phyloP scores from a whole-genome alignment of 2,888 invertebrate species.

The Folsomia manolachei region DNA sequence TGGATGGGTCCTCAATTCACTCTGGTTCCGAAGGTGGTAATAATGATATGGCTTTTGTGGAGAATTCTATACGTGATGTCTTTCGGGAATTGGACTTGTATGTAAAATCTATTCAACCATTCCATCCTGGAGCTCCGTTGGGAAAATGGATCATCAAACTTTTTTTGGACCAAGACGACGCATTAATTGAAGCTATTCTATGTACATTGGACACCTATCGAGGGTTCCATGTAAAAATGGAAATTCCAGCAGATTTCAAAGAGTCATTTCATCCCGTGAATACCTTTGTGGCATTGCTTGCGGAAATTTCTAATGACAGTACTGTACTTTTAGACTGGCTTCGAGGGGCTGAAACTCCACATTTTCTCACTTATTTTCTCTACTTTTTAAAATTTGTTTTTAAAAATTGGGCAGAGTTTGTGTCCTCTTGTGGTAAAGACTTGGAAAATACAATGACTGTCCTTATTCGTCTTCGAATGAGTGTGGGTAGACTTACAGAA shows the following conservation, averaged over 20 bases:
- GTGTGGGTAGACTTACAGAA: conserved; percentile 77
- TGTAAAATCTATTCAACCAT: conserved; percentile 75
- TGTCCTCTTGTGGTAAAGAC: conserved; percentile 69
- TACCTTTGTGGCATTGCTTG: conserved; percentile 82
- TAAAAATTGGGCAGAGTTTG: conserved; percentile 78
- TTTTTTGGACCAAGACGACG: conserved; percentile 87
- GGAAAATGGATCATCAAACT: conserved; percentile 84
- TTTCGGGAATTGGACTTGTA: conserved; percentile 73
- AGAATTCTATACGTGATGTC: conserved; percentile 76
- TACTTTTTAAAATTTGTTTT: conserved; percentile 79
- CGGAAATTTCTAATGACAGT: conserved; percentile 76
- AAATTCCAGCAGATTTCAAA: conserved; percentile 55
- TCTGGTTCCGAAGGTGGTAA: conserved; percentile 74
- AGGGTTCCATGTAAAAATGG: conserved; percentile 61
- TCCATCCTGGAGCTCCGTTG: conserved; percentile 81
- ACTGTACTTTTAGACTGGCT: conserved; percentile 78
- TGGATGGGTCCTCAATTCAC: conserved; percentile 66
- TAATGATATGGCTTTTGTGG: conserved; percentile 84
- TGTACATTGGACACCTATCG: conserved; percentile 84
- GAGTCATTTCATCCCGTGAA: conserved; percentile 79
- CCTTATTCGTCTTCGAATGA: conserved; percentile 71
- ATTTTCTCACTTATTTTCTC: conserved; percentile 75
- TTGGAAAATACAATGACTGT: conserved; percentile 81
- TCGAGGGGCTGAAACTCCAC: conserved; percentile 84
- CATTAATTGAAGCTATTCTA: conserved; percentile 86